Percentiles rank a stretch among this genome's conserved stretches.
Evolutionary conservation across 2,797 vertebrate genomes (phyloP).

Genomic region (Cossypha caffra): DNA sequence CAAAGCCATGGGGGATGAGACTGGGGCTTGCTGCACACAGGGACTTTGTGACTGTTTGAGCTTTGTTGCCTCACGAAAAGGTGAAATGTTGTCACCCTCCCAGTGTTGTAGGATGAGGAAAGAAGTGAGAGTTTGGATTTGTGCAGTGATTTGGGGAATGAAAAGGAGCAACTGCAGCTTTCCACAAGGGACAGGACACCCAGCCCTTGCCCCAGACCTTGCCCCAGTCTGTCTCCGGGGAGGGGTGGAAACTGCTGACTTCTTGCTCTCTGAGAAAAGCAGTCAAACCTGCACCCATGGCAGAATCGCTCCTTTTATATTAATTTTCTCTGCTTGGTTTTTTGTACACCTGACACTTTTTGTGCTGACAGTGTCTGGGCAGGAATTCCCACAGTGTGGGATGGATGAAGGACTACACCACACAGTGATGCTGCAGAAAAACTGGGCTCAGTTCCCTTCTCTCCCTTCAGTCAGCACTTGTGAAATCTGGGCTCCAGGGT

Average conservation of each 20-base stretch:
- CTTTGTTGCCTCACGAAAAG: neutral
- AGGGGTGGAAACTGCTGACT: neutral
- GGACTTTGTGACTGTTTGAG: neutral
- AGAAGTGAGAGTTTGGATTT: neutral
- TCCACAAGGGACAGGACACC: neutral
- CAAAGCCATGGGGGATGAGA: neutral
- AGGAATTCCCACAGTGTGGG: neutral
- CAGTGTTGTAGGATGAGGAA: neutral
- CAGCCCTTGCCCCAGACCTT: fast-evolving
- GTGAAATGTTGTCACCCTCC: neutral
- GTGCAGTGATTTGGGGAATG: neutral
- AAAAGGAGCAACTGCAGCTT: neutral
- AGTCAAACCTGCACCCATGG: neutral
- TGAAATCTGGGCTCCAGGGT: neutral
- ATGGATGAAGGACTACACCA: neutral
- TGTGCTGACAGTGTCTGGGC: neutral
- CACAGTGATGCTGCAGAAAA: neutral
- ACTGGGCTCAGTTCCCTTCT: neutral
- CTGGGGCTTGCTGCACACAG: neutral
- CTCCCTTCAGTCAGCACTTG: neutral
- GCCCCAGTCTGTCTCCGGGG: neutral
- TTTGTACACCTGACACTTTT: neutral
- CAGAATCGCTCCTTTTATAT: neutral
- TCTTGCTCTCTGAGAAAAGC: neutral
- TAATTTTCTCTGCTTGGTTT: neutral